Conservation (phyloP, 2,113 vertebrate genomes). For the Orycteropus afer region DNA sequence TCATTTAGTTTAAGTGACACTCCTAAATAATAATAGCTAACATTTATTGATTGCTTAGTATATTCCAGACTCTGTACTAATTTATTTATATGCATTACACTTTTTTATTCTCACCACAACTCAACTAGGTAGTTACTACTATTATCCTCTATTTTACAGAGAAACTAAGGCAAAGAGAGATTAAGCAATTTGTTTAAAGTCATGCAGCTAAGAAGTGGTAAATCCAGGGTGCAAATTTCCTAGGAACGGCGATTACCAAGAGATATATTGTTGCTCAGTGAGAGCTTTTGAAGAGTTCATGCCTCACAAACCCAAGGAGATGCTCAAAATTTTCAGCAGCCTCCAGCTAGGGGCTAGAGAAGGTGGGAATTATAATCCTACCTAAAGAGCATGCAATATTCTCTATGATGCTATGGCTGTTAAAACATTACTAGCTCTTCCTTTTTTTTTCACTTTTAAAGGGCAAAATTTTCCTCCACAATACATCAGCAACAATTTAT, state of each 20-base stretch:
- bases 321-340: neutral
- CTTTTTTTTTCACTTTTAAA: neutral
- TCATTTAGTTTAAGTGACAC: neutral
- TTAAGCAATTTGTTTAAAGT: neutral
- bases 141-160: neutral
- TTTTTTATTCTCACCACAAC: neutral
- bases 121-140: neutral
- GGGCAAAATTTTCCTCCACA: neutral
- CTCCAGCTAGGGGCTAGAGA: neutral
- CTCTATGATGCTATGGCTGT: neutral
- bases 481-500: neutral
- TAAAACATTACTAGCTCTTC: neutral
- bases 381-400: neutral
- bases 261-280: neutral
- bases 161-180: neutral
- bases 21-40: neutral
- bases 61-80: neutral
- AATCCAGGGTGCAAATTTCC: neutral
- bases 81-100: neutral
- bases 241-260: neutral
- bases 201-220: neutral
- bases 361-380: neutral
- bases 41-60: neutral
- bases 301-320: neutral
- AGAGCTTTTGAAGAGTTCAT: neutral